Evolutionary conservation across 2,113 vertebrate species (phyloP), one percentile per base, ranked within the genome.

Genomic region (Sakesphorus luctuosus): DNA sequence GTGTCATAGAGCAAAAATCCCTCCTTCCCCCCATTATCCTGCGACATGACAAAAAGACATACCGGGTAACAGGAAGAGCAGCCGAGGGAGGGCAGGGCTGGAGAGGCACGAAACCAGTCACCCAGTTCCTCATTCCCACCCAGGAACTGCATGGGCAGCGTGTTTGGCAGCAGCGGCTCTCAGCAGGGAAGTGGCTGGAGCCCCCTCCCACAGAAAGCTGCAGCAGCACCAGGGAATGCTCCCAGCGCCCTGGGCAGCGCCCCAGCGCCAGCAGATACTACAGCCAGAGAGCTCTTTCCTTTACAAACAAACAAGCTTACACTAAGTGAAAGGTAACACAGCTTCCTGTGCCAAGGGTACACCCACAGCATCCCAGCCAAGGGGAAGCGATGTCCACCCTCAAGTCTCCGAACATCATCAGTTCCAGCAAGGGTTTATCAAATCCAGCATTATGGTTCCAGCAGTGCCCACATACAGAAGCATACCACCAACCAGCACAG

Each of bases 401-500:
- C 4, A 2, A 20, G 2, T 12, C 35, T 28, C 25, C 13, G 15
- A 53, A 40, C 6, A 10, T 3, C 3, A 28, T 9, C 40, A 15
- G 9, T 38, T 87, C 55, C 17, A 68, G 26, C 29, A 28, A 0
- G 5, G 14, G 6, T 40, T 89, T 43, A 79, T 40, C 31, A 73
- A 85, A 73, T 7, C 17, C 40, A 50, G 3, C 5, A 31, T 52
- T 58, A 35, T 6, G 11, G 40, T 83, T 66, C 71, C 63, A 85
- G 36, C 2, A 33, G 15, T 17, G 53, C 79, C 46, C 72, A 58
- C 12, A 7, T 11, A 16, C 1, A 3, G 56, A 47, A 29, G 5
- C 17, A 35, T 35, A 55, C 29, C 0, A 1, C 35, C 0, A 0
- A 84, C 47, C 8, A 87, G 33, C 58, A 87, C 36, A 49, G 31